Evolutionary conservation across 2,113 vertebrate genomes (phyloP), one percentile per base, ranked within the genome.

Genomic region (Tylochromis polylepis): DNA sequence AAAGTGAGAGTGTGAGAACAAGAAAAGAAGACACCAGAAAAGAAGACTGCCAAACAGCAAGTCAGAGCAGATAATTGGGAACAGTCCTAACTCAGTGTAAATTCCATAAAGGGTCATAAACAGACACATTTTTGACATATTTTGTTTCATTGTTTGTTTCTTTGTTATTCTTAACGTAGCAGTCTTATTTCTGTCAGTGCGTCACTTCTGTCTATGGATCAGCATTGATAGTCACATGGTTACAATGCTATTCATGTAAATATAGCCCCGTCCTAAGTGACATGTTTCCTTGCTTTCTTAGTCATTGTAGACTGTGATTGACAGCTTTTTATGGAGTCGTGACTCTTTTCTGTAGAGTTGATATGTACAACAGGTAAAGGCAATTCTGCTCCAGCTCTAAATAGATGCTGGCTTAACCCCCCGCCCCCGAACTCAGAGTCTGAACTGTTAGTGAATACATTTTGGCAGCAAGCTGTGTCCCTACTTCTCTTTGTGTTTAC

Each of bases 231-330:
- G 15, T 31, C 58, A 8, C 75, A 16, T 57, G 51, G 8, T 51
- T 20, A 20, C 67, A 3, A 34, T 85, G 70, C 57, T 65, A 36
- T 84, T 87, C n/a, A 87, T 88, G 79, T 87, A 87, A 87, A 91
- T 90, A 56, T 85, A 90, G 16, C 81, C 83, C 12, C 10, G 2
- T 58, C 20, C 59, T 36, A 41, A 87, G 79, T 81, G 78, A 90
- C 36, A 65, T 41, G 38, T 77, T 18, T 12, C 16, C 85, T 87
- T 87, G 67, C 49, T 84, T 90, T 91, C 92, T 90, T 90, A 92
- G 72, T 91, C 89, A 88, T 46, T 22, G 22, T 38, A 11, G 15
- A 16, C 7, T 55, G 72, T 93, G 85, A 92, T 24, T 94, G 91
- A 91, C 89, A 85, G 91, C 43, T 81, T 60, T 84, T 91, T 84